phyloP scores from a whole-genome alignment of 2,113 vertebrate genomes.

The Acanthochromis polyacanthus region DNA sequence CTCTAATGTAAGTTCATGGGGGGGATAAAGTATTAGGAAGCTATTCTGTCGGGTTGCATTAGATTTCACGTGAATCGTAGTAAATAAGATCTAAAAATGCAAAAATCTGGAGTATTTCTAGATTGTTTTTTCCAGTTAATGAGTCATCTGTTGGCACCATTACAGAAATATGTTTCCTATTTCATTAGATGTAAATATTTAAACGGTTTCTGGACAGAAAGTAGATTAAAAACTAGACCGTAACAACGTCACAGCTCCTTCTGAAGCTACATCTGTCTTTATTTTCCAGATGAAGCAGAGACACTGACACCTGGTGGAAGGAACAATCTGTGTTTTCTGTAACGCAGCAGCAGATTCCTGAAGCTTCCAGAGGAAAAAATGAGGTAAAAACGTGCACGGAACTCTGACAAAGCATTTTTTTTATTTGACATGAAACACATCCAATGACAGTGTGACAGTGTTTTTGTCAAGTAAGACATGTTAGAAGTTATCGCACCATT shows the following conservation, averaged over 20 bases:
- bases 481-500: conserved; percentile 79
- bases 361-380: conserved; percentile 7
- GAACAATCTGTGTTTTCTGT: not conserved
- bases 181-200: too few relatives aligned
- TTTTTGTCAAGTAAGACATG: conserved; percentile 77
- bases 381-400: not conserved
- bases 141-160: too few relatives aligned
- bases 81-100: too few relatives aligned
- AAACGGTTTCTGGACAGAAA: not conserved
- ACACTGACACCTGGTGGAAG: conserved; percentile 59
- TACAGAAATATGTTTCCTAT: too few relatives aligned
- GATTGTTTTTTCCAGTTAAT: too few relatives aligned
- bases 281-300: not conserved
- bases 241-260: not conserved
- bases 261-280: not conserved
- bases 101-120: too few relatives aligned
- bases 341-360: conserved; percentile 1
- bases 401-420: conserved; percentile 72
- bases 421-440: conserved; percentile 82
- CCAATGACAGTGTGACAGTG: conserved; percentile 79
- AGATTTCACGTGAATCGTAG: too few relatives aligned
- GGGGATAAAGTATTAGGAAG: too few relatives aligned
- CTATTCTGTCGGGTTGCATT: too few relatives aligned
- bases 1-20: too few relatives aligned
- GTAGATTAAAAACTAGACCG: not conserved